phyloP scores from a whole-genome alignment of 2,888 invertebrate species.

The Phyllotreta cruciferae region DNA sequence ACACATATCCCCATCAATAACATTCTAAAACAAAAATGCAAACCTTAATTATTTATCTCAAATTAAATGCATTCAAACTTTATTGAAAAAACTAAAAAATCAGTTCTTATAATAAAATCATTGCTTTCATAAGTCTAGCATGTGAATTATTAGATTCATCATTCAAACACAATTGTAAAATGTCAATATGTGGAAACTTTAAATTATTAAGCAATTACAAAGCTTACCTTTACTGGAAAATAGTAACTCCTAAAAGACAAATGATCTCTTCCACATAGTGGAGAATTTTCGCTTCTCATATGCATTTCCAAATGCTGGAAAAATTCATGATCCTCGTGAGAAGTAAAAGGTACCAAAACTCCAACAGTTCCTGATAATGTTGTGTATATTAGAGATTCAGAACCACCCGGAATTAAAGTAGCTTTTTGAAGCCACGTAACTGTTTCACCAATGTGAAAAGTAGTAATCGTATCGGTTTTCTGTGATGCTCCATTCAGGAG shows the following conservation, averaged over 20 bases:
- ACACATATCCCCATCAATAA: slow-evolving; percentile 98
- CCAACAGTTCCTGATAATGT: slow-evolving; percentile 94
- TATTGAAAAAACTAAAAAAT: slow-evolving; percentile 6
- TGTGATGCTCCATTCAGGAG: slow-evolving; percentile 77
- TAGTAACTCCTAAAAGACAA: slow-evolving; percentile 96
- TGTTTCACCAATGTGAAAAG: slow-evolving; percentile 96
- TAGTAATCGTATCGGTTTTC: slow-evolving; percentile 91
- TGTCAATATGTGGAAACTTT: not conserved
- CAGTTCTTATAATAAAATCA: slow-evolving; percentile 40
- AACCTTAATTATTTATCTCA: not conserved
- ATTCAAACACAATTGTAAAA: slow-evolving; percentile 4
- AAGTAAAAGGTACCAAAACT: slow-evolving; percentile 92
- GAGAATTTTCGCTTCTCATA: slow-evolving; percentile 96
- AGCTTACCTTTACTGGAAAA: slow-evolving; percentile 89
- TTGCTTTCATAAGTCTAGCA: slow-evolving; percentile 57
- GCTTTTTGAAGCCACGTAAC: slow-evolving; percentile 91
- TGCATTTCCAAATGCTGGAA: slow-evolving; percentile 99
- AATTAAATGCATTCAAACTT: slow-evolving; percentile 1
- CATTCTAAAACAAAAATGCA: slow-evolving; percentile 73
- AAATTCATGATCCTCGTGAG: slow-evolving; percentile 97
- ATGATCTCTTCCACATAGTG: slow-evolving; percentile 97
- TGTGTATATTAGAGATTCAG: slow-evolving; percentile 95
- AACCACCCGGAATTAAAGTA: slow-evolving; percentile 96
- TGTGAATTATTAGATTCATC: slow-evolving; percentile 47
- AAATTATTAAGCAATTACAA: slow-evolving; percentile 7